Conservation (phyloP, 2,797 vertebrate species). For the Neostethus bicornis region DNA sequence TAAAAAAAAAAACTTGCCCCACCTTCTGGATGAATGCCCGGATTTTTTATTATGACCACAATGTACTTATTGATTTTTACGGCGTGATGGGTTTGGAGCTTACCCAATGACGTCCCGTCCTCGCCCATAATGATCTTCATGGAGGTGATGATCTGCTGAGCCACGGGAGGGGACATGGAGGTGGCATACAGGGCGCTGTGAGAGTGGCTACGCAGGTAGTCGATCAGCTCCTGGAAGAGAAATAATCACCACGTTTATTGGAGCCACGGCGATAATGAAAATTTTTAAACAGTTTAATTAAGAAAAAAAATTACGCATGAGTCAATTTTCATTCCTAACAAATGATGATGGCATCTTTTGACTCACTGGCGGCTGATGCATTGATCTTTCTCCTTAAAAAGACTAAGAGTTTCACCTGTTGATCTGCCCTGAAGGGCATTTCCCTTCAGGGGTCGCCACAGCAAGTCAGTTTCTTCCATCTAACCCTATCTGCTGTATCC, state of each 20-base stretch:
- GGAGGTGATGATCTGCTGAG: constrained; percentile 91
- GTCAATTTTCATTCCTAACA: too few relatives aligned
- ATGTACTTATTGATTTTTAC: background rate
- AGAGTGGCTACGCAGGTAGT: constrained; percentile 90
- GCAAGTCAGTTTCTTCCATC: too few relatives aligned
- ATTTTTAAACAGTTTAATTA: too few relatives aligned
- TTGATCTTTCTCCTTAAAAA: background rate
- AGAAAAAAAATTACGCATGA: too few relatives aligned
- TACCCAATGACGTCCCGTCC: constrained; percentile 89
- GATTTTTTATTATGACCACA: background rate
- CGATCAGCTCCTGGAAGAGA: constrained; percentile 86
- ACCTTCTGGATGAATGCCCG: background rate
- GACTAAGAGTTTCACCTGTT: background rate
- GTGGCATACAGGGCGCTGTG: constrained; percentile 93
- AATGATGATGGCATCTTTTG: constrained; percentile 7
- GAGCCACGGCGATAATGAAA: background rate
- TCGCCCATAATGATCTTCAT: constrained; percentile 96
- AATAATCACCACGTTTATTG: background rate
- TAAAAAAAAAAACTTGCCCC: too few relatives aligned
- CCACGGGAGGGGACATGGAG: constrained; percentile 90
- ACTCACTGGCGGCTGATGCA: constrained; percentile 3
- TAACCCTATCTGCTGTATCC: too few relatives aligned
- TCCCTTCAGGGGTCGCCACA: too few relatives aligned
- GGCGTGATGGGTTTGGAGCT: constrained; percentile 43
- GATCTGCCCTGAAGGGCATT: too few relatives aligned